Conservation (phyloP, 2,797 vertebrate species). For the Antennarius maculatus region DNA sequence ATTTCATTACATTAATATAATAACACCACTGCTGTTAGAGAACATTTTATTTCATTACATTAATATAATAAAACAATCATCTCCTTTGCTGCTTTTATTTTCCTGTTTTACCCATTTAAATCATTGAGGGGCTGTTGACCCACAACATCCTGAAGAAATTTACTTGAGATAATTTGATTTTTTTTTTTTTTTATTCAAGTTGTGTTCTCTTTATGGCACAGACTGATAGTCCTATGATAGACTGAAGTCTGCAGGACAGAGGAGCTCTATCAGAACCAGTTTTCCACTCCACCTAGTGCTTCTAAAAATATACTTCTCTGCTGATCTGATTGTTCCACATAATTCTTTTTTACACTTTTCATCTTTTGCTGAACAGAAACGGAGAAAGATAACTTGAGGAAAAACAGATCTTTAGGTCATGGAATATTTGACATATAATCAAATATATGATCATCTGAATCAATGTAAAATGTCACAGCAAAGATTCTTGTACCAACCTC, state of each 20-base stretch:
- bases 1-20: not conserved
- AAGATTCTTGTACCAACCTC: not conserved
- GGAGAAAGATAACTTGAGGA: too few species aligned
- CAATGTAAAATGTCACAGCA: not conserved
- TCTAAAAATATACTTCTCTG: constrained; percentile 19
- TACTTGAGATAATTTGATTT: not conserved
- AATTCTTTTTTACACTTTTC: not conserved
- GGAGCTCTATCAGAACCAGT: constrained; percentile 12
- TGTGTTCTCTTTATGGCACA: not conserved
- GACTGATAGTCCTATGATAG: not conserved
- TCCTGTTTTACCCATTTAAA: not conserved
- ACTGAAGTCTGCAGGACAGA: constrained; percentile 5
- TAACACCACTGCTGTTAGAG: not conserved
- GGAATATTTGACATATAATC: not conserved
- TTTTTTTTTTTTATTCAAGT: not conserved
- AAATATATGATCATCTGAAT: not conserved
- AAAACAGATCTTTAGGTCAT: not conserved
- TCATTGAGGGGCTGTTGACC: too few species aligned
- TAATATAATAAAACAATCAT: not conserved
- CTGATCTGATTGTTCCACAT: constrained; percentile 21
- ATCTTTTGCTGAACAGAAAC: not conserved
- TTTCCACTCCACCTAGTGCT: not conserved
- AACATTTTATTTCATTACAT: not conserved
- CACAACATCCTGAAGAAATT: too few species aligned
- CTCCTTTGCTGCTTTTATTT: not conserved